Conservation (phyloP, 2,797 vertebrate species). For the Streptopelia turtur region DNA sequence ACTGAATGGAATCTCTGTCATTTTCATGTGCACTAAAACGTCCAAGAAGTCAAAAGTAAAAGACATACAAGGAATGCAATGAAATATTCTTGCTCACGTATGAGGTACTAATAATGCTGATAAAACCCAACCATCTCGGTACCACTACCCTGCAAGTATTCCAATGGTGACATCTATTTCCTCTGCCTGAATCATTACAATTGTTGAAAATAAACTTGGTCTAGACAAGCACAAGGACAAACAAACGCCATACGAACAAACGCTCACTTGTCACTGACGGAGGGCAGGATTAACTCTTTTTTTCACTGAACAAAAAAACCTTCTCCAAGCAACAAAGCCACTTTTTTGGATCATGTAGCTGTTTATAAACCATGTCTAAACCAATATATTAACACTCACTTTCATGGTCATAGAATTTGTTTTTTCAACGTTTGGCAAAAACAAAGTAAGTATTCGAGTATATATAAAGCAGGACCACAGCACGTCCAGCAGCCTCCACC, state of each 20-base stretch:
- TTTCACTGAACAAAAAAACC: neutral
- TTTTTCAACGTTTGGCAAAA: neutral
- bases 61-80: neutral
- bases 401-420: neutral
- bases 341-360: neutral
- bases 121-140: neutral
- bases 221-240: neutral
- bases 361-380: neutral
- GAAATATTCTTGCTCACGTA: neutral
- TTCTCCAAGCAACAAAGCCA: neutral
- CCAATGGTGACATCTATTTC: neutral
- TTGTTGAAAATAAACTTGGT: neutral
- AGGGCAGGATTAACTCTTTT: neutral
- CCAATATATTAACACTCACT: neutral
- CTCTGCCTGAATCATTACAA: neutral
- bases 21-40: neutral
- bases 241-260: neutral
- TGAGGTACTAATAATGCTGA: neutral
- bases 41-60: neutral
- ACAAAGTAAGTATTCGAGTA: neutral
- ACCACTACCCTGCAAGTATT: neutral
- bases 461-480: neutral
- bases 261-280: neutral
- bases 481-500: neutral
- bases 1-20: neutral